Evolutionary conservation across 2,888 invertebrate species (phyloP), one percentile per base, ranked within the genome.

Genomic region (Mesochorus sp.): DNA sequence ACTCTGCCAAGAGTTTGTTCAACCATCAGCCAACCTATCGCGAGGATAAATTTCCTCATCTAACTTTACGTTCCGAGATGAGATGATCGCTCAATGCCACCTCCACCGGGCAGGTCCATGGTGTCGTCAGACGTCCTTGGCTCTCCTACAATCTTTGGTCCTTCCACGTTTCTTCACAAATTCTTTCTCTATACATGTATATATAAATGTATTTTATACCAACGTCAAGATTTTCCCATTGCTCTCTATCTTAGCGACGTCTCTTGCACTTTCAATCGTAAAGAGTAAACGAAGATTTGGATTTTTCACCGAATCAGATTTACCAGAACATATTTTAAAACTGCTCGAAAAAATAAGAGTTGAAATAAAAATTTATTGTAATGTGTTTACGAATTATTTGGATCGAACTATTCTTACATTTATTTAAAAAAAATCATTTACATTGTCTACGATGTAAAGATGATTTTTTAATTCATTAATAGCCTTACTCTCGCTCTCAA

Each of bases 41-140:
- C 86, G 84, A 84, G 86, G 90, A 91, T 90, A 90, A 91, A 91
- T 90, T 91, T 88, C 88, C 90, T 90, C 91, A 89, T 90, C 91
- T 89, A 91, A 90, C 90, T 91, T 91, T 90, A 85, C 85, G 83
- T 85, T 82, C 80, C 84, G 83, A 88, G 89, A 91, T 90, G 90
- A 91, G 90, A 85, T 87, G 89, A 91, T 90, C 90, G 88, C 87
- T 91, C 90, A 90, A 88, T 89, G 89, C 88, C 89, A 85, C 66
- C 79, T 79, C 73, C 76, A 80, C 55, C 72, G 55, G 71, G 61
- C 62, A 57, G 39, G 12, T 51, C 72, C 31, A 42, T 57, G 49
- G 17, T 47, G 57, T 62, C 57, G 12, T 17, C 17, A 34, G 12
- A 51, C 37, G 14, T 44, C 59, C 44, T 39, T 31, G 34, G 21